These are phyloP conservation scores for Solenodon paradoxus DNA, from an alignment of 2,113 vertebrate species.

Conservation along the genomic window DNA sequence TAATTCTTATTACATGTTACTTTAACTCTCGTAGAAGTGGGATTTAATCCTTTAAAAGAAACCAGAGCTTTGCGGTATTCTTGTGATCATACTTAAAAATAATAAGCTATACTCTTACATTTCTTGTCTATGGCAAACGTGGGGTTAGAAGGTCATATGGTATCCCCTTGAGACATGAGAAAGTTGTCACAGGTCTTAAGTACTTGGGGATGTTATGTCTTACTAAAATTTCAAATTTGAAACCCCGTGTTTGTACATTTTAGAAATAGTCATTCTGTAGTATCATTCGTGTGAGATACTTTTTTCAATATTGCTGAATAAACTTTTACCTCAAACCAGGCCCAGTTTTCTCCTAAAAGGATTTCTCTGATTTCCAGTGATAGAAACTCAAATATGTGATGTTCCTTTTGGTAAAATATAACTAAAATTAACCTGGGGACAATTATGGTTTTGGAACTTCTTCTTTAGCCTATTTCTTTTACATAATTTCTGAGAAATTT, in stretches of 20 bases:
- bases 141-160: neutral
- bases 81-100: neutral
- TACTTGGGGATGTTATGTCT: neutral
- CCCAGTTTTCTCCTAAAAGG: neutral
- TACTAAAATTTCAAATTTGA: neutral
- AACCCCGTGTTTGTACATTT: constrained; percentile 9
- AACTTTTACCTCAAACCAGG: neutral
- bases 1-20: neutral
- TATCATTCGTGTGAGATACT: neutral
- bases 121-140: neutral
- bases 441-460: neutral
- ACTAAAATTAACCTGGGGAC: neutral
- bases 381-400: neutral
- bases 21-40: neutral
- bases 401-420: neutral
- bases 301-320: neutral
- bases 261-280: neutral
- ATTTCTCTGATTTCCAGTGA: neutral
- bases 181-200: neutral
- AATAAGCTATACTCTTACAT: neutral
- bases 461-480: neutral
- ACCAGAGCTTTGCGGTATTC: neutral
- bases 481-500: neutral
- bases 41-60: neutral
- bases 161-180: neutral